phyloP scores from a whole-genome alignment of 1,140 invertebrate species.

The Palaemon carinicauda region DNA sequence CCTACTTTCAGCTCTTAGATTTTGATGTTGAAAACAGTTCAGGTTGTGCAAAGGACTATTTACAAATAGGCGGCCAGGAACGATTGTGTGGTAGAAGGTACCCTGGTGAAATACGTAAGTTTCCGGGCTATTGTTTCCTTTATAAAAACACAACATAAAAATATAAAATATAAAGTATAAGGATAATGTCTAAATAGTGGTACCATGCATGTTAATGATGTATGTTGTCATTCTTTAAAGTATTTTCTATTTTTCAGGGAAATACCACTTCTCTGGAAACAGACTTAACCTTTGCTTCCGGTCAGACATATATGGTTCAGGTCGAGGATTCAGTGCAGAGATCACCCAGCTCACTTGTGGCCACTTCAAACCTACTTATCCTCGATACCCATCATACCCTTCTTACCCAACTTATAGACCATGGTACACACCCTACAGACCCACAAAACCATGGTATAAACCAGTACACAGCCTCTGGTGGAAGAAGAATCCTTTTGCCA shows the following conservation, averaged over 20 bases:
- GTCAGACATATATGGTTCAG: conserved; percentile 15
- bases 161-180: no score
- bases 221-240: neutral
- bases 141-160: neutral
- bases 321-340: conserved; percentile 44
- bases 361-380: conserved; percentile 31
- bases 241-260: neutral
- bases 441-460: neutral
- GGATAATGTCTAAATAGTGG: neutral
- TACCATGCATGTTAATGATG: neutral
- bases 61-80: conserved; percentile 39
- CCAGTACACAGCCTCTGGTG: neutral
- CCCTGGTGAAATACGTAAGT: conserved; percentile 42
- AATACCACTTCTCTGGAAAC: conserved; percentile 22
- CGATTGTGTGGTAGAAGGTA: conserved; percentile 23
- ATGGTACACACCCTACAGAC: neutral
- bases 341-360: conserved; percentile 24
- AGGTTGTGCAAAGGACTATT: conserved; percentile 26
- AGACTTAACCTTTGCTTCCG: conserved; percentile 22
- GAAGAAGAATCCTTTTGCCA: neutral
- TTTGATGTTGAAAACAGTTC: conserved; percentile 27
- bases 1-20: conserved; percentile 19
- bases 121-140: neutral
- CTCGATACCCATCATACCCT: neutral
- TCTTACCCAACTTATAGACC: neutral